Conservation (phyloP, 2,888 invertebrate genomes). For the Liodrosophila aerea region DNA sequence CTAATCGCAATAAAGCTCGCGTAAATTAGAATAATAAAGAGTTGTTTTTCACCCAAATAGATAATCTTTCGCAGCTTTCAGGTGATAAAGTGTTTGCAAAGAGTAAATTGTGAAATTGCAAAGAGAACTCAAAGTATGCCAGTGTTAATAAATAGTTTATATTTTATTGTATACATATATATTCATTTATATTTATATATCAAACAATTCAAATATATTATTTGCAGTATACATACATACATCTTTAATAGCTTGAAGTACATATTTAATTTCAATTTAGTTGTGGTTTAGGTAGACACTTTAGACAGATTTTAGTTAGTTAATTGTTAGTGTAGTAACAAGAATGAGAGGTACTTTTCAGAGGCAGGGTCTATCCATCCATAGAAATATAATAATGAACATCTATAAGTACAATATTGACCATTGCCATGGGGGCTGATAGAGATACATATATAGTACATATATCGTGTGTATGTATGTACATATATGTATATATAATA, state of each 20-base stretch:
- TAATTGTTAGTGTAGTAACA: too few species aligned
- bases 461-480: too few species aligned
- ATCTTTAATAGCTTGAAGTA: slow-evolving; percentile 26
- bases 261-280: not conserved
- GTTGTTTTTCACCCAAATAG: too few species aligned
- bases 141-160: slow-evolving; percentile 36
- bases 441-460: not conserved
- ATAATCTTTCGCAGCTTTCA: too few species aligned
- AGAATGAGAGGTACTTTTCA: too few species aligned
- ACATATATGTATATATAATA: slow-evolving; percentile 5
- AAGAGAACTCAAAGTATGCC: too few species aligned
- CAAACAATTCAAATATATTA: slow-evolving; percentile 38
- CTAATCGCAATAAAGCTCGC: too few species aligned
- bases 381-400: not conserved
- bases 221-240: slow-evolving; percentile 20
- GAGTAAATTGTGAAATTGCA: too few species aligned
- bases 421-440: slow-evolving; percentile 2
- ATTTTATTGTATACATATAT: slow-evolving; percentile 60
- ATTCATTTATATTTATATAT: slow-evolving; percentile 44
- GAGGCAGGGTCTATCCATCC: slow-evolving; percentile 29
- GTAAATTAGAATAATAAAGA: too few species aligned
- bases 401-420: slow-evolving; percentile 2
- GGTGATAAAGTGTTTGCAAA: too few species aligned
- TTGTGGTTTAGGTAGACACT: slow-evolving; percentile 35
- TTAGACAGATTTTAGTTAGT: slow-evolving; percentile 26